These are phyloP conservation scores for Dallia pectoralis DNA, from an alignment of 2,797 vertebrate species.

Conservation along the genomic window DNA sequence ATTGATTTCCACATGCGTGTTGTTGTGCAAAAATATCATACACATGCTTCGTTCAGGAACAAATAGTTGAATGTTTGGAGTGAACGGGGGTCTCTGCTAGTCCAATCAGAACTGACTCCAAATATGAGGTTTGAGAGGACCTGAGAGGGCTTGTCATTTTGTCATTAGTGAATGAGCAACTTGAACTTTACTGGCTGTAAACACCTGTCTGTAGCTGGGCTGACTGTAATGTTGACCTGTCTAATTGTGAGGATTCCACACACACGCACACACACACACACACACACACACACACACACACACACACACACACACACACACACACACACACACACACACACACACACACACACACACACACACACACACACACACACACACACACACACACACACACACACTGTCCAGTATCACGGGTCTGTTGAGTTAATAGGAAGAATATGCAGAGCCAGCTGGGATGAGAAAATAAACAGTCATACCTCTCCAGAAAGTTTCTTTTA, in stretches of 20 bases:
- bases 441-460: conserved; percentile 10
- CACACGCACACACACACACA: too few species aligned
- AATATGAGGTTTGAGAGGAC: neutral
- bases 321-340: too few species aligned
- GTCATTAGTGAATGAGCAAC: neutral
- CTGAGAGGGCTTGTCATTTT: neutral
- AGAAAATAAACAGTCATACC: conserved; percentile 19
- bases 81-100: neutral
- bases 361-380: too few species aligned
- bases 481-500: neutral
- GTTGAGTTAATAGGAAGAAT: neutral
- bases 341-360: too few species aligned
- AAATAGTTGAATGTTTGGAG: neutral
- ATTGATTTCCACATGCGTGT: neutral
- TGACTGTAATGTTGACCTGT: neutral
- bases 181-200: neutral
- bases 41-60: neutral
- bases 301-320: too few species aligned
- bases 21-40: neutral
- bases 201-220: neutral
- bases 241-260: conserved; percentile 1
- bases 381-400: too few species aligned
- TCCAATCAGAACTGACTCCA: too few species aligned
- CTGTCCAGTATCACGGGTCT: too few species aligned
- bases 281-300: too few species aligned